Base-by-base conservation (phyloP, 92 coral and sea anemone species). In the Epizoanthus ramosus region DNA sequence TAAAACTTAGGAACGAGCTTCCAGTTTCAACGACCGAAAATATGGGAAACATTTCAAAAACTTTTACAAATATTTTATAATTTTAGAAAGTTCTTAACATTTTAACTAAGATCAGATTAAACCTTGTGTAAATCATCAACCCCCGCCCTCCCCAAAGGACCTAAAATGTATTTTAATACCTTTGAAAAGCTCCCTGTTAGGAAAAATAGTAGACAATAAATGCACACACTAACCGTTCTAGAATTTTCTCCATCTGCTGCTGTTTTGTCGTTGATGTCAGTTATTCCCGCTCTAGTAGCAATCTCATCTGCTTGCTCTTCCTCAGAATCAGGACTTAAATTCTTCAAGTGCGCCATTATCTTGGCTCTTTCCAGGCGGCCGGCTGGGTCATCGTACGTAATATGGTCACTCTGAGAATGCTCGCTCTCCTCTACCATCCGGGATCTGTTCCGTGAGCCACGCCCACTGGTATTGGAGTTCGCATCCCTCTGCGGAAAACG, bases 361-460 rank as follows among this genome's bases (percentile, higher is more conserved):
- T 85, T 89, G 73, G 93, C 98, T 79, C 98, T 89, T 76, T 95
- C 98, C 73, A 93, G 81, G 65, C 98, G 87, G 39, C 98, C 97
- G 21, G 90, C 97, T 16, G 98, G 98, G 87, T 95, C 98, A 80
- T 95, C 98, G 58, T 95, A 95, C 14, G 98, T 95, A 45, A 95
- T 93, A 43, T 93, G 91, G 66, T 93, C 98, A 63, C 90, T 91
- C 74, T 92, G 93, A 4, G 97, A 90, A 57, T 88, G 92, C 50
- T 94, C 98, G 79, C 89, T 89, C 23, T 94, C 98, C 71, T 93
- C 90, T 19, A 76, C 28, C 19, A 64, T 41, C 28, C 75, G 89
- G 8, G 61, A 47, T 18, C 57, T 83, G 24, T 52, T 66, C 28
- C 83, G 60, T 9, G 52, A 65, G 61, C 39, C 65, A 65, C 63